Evolutionary conservation across 2,113 vertebrate species (phyloP).

Genomic region (Amblyopsis rosae): DNA sequence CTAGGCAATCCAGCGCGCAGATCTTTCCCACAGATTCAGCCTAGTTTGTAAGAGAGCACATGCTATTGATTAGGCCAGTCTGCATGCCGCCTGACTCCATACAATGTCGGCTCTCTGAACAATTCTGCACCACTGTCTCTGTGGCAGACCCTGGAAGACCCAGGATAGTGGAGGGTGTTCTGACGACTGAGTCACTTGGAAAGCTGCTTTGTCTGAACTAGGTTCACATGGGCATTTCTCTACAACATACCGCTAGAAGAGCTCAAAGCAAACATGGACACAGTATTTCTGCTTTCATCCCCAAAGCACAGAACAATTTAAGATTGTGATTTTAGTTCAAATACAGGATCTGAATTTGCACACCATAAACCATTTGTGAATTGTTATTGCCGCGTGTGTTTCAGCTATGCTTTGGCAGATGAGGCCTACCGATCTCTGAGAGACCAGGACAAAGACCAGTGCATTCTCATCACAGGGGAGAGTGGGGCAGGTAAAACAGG

Average conservation of each 20-base stretch:
- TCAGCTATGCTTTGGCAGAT: constrained; percentile 95
- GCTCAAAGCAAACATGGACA: too few species aligned
- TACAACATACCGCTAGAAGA: too few species aligned
- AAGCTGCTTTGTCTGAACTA: too few species aligned
- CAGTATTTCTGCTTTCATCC: too few species aligned
- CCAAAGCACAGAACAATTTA: too few species aligned
- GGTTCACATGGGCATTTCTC: too few species aligned
- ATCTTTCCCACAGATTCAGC: constrained; percentile 36
- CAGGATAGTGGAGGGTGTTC: too few species aligned
- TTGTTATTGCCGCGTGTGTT: constrained; percentile 40
- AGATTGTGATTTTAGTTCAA: not conserved
- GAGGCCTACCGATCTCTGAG: constrained; percentile 97
- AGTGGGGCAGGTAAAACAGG: constrained; percentile 98
- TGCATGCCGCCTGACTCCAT: constrained; percentile 21
- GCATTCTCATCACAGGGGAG: constrained; percentile 97
- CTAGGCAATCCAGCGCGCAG: not conserved
- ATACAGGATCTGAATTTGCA: not conserved
- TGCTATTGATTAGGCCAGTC: constrained; percentile 50
- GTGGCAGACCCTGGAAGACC: too few species aligned
- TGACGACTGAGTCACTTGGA: too few species aligned
- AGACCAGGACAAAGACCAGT: constrained; percentile 98
- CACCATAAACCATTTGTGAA: too few species aligned
- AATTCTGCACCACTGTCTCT: constrained; percentile 8
- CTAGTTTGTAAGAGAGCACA: constrained; percentile 44
- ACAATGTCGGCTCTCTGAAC: constrained; percentile 1